phyloP scores from a whole-genome alignment of 2,888 invertebrate genomes.

The Pollenia angustigena region DNA sequence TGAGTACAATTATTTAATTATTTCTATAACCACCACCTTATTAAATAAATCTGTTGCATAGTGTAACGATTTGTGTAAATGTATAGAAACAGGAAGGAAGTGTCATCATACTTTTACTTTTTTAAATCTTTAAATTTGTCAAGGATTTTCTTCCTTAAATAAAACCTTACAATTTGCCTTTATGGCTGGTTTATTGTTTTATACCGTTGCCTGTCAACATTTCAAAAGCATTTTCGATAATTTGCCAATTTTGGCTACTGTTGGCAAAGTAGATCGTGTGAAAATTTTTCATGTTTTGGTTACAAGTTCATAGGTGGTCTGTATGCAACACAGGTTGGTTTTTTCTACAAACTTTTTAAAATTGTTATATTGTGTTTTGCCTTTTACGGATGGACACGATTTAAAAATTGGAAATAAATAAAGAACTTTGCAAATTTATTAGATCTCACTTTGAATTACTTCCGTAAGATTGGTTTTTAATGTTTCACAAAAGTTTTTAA shows the following conservation, averaged over 20 bases:
- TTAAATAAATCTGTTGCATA: not conserved
- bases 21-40: constrained; percentile 16
- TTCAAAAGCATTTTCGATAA: constrained; percentile 36
- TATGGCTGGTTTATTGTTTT: not conserved
- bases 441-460: no score
- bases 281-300: constrained; percentile 52
- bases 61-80: not conserved
- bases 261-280: constrained; percentile 53
- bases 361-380: not conserved
- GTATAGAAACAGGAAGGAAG: constrained; percentile 67
- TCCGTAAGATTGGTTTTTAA: no score
- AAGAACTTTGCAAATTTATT: not conserved
- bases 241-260: constrained; percentile 66
- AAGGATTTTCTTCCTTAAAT: constrained; percentile 20
- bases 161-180: constrained; percentile 36
- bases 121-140: constrained; percentile 3
- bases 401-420: not conserved
- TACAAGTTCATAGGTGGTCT: constrained; percentile 63
- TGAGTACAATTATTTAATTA: constrained; percentile 36
- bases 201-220: constrained; percentile 25
- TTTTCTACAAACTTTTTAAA: not conserved
- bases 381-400: not conserved
- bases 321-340: constrained; percentile 28
- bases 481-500: no score
- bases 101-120: constrained; percentile 45